These are phyloP conservation scores for Elgaria multicarinata DNA, from an alignment of 2,113 vertebrate genomes.

Conservation along the genomic window DNA sequence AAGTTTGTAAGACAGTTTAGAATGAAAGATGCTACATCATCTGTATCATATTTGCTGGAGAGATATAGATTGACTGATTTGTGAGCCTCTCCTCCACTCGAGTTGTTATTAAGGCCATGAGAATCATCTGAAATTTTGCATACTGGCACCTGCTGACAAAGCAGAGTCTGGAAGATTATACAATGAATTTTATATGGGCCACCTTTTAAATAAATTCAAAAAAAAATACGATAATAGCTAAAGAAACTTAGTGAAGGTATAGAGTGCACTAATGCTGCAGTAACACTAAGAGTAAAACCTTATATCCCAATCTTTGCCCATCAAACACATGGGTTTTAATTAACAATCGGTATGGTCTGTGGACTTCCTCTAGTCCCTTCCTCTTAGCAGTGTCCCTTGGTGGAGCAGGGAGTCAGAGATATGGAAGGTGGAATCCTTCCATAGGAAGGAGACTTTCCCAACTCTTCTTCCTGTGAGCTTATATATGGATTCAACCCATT, in stretches of 20 bases:
- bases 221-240: not conserved
- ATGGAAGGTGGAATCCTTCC: not conserved
- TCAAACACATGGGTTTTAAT: not conserved
- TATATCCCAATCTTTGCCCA: not conserved
- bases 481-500: not conserved
- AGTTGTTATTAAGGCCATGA: not conserved
- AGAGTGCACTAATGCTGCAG: not conserved
- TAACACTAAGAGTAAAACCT: not conserved
- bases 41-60: not conserved
- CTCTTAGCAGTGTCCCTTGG: not conserved
- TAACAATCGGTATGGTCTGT: not conserved
- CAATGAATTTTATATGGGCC: accelerated
- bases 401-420: not conserved
- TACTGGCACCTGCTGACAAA: accelerated
- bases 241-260: not conserved
- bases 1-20: not conserved
- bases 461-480: too few relatives aligned
- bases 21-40: conserved; percentile 14
- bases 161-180: not conserved
- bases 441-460: not conserved
- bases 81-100: conserved; percentile 17
- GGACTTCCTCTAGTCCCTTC: not conserved
- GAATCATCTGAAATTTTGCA: accelerated
- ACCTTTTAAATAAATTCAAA: not conserved
- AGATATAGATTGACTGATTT: not conserved